Base-by-base conservation (phyloP, 2,113 vertebrate species). In the Oncorhynchus tshawytscha region DNA sequence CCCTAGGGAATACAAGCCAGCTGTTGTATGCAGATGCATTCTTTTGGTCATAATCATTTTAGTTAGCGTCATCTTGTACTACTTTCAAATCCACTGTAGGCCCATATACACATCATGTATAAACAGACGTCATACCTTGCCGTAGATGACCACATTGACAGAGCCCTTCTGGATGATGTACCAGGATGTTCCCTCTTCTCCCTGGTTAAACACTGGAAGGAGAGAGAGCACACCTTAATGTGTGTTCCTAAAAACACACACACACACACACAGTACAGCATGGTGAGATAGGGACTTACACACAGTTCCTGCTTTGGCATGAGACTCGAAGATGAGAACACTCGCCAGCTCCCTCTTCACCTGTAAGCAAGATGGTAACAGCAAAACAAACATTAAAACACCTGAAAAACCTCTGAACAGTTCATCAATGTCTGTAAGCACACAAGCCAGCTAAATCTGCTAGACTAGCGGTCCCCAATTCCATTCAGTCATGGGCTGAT, bases 131-230 rank as follows among this genome's bases (percentile, higher is more conserved):
- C 75, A 54, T 94, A 96, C 97, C 96, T 99, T 99, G 86, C 97
- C 97, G 77, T 99, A 99, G 92, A 99, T 99, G 82, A 98, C 97
- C 87, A 99, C 97, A 49, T 99, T 99, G 88, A 99, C 97, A 0
- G 97, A 98, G 92, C 97, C 97, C 89, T 97, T 99, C 83, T 98
- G 94, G 88, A 99, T 98, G 92, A 99, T 98, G 92, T 99, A 99
- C 97, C 97, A 99, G 76, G 97, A 99, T 70, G 97, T 99, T 73
- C 97, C 97, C 91, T 99, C 97, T 93, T 99, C 97, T 80, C 97
- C 97, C 90, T 99, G 97, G 94, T 98, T 99, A 92, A 99, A 99
- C 91, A 99, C 97, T 99, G 84, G 20, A 88, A 92, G 83, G 75
- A 85, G 15, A 85, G 15, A 27, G 39, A 11, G 39, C 9, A 62